Conservation (phyloP, 2,113 vertebrate genomes). For the Campylomormyrus numenius region DNA sequence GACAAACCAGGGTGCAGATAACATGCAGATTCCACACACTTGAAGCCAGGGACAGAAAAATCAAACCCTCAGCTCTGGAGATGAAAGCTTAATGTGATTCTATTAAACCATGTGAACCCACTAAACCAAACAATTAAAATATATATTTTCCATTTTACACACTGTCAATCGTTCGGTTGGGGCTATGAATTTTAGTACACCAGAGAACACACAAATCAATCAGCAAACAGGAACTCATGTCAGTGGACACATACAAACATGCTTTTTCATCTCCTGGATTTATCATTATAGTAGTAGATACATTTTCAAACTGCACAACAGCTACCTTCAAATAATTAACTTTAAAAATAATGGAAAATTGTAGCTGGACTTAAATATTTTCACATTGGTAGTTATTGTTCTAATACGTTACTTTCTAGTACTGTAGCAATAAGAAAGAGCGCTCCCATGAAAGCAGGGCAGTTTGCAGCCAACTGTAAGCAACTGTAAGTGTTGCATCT, state of each 20-base stretch:
- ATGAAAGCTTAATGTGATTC: not conserved
- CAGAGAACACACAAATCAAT: not conserved
- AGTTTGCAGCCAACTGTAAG: not conserved
- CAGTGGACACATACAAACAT: not conserved
- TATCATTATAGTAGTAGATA: not conserved
- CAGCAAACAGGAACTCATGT: not conserved
- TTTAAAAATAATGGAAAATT: not conserved
- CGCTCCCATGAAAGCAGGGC: not conserved
- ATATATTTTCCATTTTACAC: not conserved
- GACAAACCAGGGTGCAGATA: not conserved
- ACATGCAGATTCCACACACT: not conserved
- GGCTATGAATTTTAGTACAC: not conserved
- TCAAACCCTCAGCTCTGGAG: not conserved
- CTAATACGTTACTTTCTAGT: not conserved
- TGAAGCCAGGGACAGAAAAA: not conserved
- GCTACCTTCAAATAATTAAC: not conserved
- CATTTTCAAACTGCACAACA: not conserved
- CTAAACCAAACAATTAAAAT: not conserved
- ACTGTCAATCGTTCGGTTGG: not conserved
- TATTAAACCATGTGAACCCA: not conserved
- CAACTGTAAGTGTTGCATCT: not conserved
- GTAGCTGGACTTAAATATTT: not conserved
- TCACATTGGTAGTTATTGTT: not conserved
- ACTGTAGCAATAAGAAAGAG: not conserved
- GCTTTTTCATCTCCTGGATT: not conserved